Conservation (phyloP, 64 coral and sea anemone species). For the Exaiptasia diaphana region DNA sequence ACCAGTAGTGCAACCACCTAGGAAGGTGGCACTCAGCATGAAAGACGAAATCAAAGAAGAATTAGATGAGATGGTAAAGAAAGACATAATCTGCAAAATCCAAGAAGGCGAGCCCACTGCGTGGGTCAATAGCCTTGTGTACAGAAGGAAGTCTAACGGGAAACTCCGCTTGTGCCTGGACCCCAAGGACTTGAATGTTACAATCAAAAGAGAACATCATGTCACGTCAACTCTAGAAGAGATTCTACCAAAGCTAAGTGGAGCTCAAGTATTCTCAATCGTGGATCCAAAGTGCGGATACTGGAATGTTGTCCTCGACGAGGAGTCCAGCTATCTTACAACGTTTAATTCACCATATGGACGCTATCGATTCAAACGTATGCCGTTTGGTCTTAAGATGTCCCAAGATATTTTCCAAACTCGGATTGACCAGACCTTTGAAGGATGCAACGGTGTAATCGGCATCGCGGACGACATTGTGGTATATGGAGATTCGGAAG, state of each 20-base stretch:
- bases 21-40: constrained; percentile 11
- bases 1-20: neutral
- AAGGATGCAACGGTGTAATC: neutral
- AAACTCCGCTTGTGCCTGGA: constrained; percentile 46
- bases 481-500: constrained; percentile 25
- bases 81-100: constrained; percentile 26
- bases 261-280: constrained; percentile 55
- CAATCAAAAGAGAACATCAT: constrained; percentile 44
- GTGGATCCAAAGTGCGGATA: constrained; percentile 33
- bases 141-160: constrained; percentile 46
- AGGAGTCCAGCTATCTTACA: constrained; percentile 14
- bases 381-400: constrained; percentile 32
- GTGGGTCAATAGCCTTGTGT: constrained; percentile 70
- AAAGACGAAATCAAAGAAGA: constrained; percentile 31
- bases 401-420: constrained; percentile 31
- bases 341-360: constrained; percentile 27
- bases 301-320: constrained; percentile 25
- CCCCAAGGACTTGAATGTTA: constrained; percentile 52
- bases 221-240: constrained; percentile 31
- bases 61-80: constrained; percentile 4
- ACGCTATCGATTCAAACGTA: constrained; percentile 6
- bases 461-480: constrained; percentile 38
- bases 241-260: constrained; percentile 48
- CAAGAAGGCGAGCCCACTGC: constrained; percentile 57
- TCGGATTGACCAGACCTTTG: constrained; percentile 23